Conservation (phyloP, 2,797 vertebrate species). For the Neosilurus hyrtlii region DNA sequence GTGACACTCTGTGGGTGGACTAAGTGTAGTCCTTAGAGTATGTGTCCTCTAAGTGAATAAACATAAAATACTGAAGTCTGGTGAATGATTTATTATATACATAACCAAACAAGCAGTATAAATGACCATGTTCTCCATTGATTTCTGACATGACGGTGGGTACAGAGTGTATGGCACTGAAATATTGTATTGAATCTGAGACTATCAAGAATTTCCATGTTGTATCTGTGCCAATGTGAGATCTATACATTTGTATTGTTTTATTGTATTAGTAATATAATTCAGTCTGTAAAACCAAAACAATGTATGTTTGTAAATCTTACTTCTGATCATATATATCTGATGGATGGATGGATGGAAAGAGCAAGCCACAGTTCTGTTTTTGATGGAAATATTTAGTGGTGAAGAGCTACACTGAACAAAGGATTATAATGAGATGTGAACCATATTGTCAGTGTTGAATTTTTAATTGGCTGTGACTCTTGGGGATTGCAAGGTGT, state of each 20-base stretch:
- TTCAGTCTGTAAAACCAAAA: not conserved
- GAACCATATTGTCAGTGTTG: slow-evolving; percentile 50
- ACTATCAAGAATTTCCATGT: not conserved
- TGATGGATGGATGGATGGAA: no score
- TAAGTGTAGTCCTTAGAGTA: slow-evolving; percentile 27
- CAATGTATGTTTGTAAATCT: not conserved
- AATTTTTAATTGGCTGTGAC: slow-evolving; percentile 50
- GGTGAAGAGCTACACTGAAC: slow-evolving; percentile 28
- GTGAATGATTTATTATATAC: not conserved
- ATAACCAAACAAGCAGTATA: not conserved
- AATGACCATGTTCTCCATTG: not conserved
- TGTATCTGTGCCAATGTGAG: not conserved
- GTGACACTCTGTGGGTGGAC: slow-evolving; percentile 62
- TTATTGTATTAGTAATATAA: not conserved
- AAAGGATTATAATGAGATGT: slow-evolving; percentile 40
- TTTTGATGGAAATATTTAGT: slow-evolving; percentile 29
- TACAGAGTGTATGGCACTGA: not conserved
- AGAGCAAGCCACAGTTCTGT: slow-evolving; percentile 6
- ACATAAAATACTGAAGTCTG: not conserved
- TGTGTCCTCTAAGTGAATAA: not conserved
- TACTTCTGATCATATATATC: no score
- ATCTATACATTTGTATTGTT: not conserved
- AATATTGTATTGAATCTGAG: not conserved
- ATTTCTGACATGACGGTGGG: not conserved
- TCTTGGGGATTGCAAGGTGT: slow-evolving; percentile 41